phyloP scores from a whole-genome alignment of 2,797 vertebrate genomes.

The Tamandua tetradactyla region DNA sequence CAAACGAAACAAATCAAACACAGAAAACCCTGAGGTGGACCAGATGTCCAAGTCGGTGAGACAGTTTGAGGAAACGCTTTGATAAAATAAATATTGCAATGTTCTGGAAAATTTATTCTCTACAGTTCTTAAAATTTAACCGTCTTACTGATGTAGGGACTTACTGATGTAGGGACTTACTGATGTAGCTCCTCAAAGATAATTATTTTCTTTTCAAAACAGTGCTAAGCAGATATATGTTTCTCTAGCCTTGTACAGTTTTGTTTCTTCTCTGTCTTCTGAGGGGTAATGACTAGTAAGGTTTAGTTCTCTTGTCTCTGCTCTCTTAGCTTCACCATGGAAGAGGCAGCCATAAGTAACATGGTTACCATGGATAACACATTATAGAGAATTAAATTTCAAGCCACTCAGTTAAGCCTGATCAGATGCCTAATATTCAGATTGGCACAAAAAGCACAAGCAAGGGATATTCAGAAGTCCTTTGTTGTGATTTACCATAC shows the following conservation, averaged over 20 bases:
- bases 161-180: constrained; percentile 28
- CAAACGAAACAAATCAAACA: background rate
- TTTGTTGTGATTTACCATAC: background rate
- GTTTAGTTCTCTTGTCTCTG: background rate
- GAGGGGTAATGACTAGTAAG: background rate
- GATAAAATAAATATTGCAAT: constrained; percentile 22
- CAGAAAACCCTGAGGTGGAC: background rate
- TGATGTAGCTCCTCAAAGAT: background rate
- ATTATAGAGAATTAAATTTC: background rate
- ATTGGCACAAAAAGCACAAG: background rate
- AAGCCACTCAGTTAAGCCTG: background rate
- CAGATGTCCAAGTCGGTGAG: constrained; percentile 16
- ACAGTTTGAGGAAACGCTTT: background rate
- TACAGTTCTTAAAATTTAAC: background rate
- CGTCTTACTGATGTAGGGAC: background rate
- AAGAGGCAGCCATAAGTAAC: background rate
- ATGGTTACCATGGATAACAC: background rate
- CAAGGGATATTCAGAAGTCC: background rate
- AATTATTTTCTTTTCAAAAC: background rate
- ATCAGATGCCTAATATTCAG: background rate
- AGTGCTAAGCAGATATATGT: background rate
- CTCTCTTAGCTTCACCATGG: background rate
- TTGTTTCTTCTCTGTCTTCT: background rate
- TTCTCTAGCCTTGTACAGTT: background rate
- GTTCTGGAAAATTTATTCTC: background rate